Conservation (phyloP, 2,113 vertebrate species). For the Saguinus imperator region DNA sequence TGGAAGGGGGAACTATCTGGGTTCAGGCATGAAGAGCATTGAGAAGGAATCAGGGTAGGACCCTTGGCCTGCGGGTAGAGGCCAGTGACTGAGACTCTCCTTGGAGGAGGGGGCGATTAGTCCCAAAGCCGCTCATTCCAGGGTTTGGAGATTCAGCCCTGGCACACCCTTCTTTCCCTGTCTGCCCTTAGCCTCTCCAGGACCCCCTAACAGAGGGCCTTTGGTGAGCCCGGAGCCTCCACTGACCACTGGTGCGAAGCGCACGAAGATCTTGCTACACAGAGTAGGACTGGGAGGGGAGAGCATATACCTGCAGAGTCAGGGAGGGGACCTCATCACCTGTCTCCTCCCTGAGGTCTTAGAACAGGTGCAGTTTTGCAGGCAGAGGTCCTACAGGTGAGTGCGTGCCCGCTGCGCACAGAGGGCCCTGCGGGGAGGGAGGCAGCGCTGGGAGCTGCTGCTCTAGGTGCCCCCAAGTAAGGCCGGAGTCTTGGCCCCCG, state of each 20-base stretch:
- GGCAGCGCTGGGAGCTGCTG: not conserved
- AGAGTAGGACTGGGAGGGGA: not conserved
- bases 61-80: not conserved
- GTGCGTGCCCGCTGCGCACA: rapidly evolving
- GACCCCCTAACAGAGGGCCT: not conserved
- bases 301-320: not conserved
- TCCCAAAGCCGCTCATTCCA: not conserved
- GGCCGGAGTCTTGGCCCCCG: no score
- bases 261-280: not conserved
- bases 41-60: not conserved
- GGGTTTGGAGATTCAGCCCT: not conserved
- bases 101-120: not conserved
- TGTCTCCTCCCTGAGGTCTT: not conserved
- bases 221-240: not conserved
- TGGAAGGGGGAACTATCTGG: not conserved
- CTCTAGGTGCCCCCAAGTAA: not conserved
- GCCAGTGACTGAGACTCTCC: not conserved
- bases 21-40: not conserved
- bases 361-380: not conserved
- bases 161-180: not conserved
- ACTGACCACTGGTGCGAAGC: not conserved
- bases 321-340: not conserved
- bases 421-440: not conserved
- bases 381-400: not conserved
- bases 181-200: not conserved